Evolutionary conservation across 2,888 invertebrate genomes (phyloP).

Genomic region (Phortica magna): DNA sequence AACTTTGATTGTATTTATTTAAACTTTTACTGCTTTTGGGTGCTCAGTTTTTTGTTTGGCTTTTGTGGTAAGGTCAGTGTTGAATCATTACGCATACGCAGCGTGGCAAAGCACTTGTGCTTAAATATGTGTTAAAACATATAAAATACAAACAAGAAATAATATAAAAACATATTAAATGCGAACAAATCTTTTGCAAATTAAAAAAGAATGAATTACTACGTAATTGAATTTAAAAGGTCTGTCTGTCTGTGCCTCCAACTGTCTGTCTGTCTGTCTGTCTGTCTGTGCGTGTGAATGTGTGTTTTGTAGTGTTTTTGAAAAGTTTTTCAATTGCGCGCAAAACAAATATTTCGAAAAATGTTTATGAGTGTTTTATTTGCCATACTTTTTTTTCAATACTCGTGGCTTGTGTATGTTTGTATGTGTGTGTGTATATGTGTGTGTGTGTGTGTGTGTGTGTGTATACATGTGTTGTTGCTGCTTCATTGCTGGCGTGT

Average conservation of each 20-base stretch:
- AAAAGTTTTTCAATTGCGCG: constrained; percentile 33
- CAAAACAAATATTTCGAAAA: constrained; percentile 28
- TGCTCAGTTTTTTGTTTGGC: neutral
- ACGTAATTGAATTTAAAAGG: constrained; percentile 34
- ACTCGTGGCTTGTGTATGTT: neutral
- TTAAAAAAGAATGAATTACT: constrained; percentile 35
- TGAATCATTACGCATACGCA: constrained; percentile 69
- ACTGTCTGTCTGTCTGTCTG: neutral
- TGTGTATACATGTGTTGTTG: too few relatives aligned
- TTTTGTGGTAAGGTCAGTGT: neutral
- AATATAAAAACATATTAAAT: neutral
- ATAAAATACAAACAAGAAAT: neutral
- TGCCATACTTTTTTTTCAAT: neutral
- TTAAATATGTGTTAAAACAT: constrained; percentile 9
- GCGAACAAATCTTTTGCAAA: constrained; percentile 11
- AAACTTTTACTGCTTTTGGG: neutral
- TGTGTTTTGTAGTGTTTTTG: constrained; percentile 44
- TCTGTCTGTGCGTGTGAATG: neutral
- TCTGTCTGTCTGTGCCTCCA: neutral
- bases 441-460: too few relatives aligned
- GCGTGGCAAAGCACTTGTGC: constrained; percentile 53
- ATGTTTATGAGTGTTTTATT: neutral
- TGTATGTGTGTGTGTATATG: too few relatives aligned
- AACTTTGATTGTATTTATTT: neutral
- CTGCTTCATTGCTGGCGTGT: neutral